Percentiles rank a stretch among this genome's conserved stretches.
Evolutionary conservation across 2,888 invertebrate genomes (phyloP).

Genomic region (Perizoma flavofasciatum): DNA sequence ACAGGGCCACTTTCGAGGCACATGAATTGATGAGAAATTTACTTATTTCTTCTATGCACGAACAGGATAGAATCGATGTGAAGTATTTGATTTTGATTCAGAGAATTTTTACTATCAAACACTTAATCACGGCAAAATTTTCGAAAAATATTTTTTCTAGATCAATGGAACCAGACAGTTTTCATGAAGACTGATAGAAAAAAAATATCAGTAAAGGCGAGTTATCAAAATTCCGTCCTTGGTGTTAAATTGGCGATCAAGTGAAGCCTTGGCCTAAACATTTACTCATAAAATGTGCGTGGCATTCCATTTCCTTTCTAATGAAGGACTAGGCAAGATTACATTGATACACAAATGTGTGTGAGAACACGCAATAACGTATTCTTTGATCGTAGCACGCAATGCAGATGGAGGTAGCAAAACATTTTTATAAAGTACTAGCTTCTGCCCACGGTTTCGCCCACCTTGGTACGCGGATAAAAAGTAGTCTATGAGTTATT

Average conservation of each 20-base stretch:
- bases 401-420: constrained; percentile 25
- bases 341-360: constrained; percentile 20
- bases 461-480: too few relatives aligned
- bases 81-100: too few relatives aligned
- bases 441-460: too few relatives aligned
- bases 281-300: constrained; percentile 22
- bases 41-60: not conserved
- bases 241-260: constrained; percentile 9
- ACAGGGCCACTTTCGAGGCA: not conserved
- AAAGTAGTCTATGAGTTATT: too few relatives aligned
- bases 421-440: not conserved
- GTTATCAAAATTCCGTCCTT: constrained; percentile 26
- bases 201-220: not conserved
- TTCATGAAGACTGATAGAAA: too few relatives aligned
- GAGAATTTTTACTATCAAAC: too few relatives aligned
- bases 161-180: too few relatives aligned
- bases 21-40: constrained; percentile 3
- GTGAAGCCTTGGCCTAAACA: constrained; percentile 29
- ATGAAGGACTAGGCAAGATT: constrained; percentile 29
- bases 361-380: not conserved
- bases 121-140: too few relatives aligned
- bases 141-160: too few relatives aligned
- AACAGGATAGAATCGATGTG: too few relatives aligned
- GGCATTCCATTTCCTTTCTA: constrained; percentile 20
- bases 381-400: constrained; percentile 18